Percentiles rank a stretch among this genome's conserved stretches.
phyloP scores from a whole-genome alignment of 2,113 vertebrate species.

The Propithecus coquereli region DNA sequence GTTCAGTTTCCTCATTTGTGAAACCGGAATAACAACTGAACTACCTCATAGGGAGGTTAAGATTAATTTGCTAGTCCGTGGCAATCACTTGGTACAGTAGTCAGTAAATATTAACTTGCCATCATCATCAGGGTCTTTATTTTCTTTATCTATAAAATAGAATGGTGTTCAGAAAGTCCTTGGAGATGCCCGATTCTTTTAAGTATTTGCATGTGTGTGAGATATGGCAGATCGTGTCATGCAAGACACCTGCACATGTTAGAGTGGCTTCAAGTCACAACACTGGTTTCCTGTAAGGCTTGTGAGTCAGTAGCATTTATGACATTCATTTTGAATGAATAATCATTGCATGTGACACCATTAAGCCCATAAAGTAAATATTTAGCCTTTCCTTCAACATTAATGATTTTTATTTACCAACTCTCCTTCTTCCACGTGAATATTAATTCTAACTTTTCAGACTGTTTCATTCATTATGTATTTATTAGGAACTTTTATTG shows the following conservation, averaged over 20 bases:
- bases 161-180: neutral
- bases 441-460: neutral
- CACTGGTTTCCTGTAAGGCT: neutral
- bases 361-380: neutral
- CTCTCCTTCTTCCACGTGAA: neutral
- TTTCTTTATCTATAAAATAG: neutral
- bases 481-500: neutral
- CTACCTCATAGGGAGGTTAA: neutral
- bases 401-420: neutral
- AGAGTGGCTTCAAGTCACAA: neutral
- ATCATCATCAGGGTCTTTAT: neutral
- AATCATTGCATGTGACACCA: neutral
- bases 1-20: neutral
- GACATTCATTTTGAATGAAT: neutral
- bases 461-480: neutral
- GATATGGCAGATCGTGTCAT: neutral
- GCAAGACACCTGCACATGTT: neutral
- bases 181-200: neutral
- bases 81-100: neutral
- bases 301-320: neutral
- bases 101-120: neutral
- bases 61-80: neutral
- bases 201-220: neutral
- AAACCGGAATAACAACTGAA: neutral
- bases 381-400: neutral